Conservation (phyloP, 2,797 vertebrate species). For the Lophius americanus region DNA sequence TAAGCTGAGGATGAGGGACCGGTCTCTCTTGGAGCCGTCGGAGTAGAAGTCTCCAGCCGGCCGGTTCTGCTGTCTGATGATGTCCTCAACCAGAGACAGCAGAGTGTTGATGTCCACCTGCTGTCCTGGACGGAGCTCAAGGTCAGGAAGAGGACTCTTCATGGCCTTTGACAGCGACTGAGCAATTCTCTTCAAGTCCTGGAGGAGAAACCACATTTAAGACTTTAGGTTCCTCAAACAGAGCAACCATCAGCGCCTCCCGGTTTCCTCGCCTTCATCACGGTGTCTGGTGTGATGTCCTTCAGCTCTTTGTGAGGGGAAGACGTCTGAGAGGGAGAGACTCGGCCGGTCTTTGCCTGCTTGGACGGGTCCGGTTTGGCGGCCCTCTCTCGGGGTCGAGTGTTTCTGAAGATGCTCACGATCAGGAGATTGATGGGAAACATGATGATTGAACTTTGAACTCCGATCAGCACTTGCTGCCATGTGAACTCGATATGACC, state of each 20-base stretch:
- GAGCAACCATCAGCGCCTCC: not conserved
- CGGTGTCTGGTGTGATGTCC: slow-evolving; percentile 87
- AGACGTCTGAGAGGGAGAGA: slow-evolving; percentile 72
- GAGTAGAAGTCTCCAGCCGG: slow-evolving; percentile 77
- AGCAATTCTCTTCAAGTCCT: slow-evolving; percentile 92
- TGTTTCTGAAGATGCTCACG: slow-evolving; percentile 94
- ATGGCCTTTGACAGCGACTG: slow-evolving; percentile 87
- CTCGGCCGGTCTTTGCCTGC: slow-evolving; percentile 75
- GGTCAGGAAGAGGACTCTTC: slow-evolving; percentile 80
- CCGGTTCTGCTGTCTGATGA: slow-evolving; percentile 86
- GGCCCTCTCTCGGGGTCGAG: slow-evolving; percentile 69
- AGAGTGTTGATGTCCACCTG: slow-evolving; percentile 88
- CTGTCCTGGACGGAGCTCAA: slow-evolving; percentile 78
- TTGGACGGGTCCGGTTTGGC: slow-evolving; percentile 67
- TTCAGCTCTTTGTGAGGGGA: slow-evolving; percentile 71
- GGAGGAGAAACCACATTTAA: slow-evolving; percentile 25
- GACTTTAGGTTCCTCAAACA: slow-evolving; percentile 8
- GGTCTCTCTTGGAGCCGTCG: slow-evolving; percentile 76
- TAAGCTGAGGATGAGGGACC: slow-evolving; percentile 75
- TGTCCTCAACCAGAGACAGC: slow-evolving; percentile 88
- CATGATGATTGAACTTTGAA: slow-evolving; percentile 97
- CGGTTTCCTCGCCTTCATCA: slow-evolving; percentile 83
- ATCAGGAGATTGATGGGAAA: slow-evolving; percentile 97
- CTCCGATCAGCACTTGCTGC: slow-evolving; percentile 94
- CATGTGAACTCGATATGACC: slow-evolving; percentile 94